Evolutionary conservation across 2,888 invertebrate genomes (phyloP).

Genomic region (Chouioia cunea): DNA sequence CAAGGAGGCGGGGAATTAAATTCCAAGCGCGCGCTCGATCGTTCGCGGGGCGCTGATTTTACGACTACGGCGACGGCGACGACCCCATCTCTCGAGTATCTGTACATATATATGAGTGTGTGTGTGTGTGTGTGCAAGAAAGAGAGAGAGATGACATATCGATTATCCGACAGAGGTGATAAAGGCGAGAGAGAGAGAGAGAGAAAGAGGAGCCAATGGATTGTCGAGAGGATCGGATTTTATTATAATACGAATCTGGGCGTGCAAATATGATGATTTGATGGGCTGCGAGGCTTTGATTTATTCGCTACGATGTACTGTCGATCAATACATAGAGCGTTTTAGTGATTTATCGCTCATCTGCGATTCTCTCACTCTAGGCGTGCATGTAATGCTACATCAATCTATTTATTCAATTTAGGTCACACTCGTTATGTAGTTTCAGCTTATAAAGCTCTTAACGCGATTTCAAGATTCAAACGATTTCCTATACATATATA

Average conservation of each 20-base stretch:
- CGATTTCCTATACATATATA: too few relatives aligned
- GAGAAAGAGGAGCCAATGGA: constrained; percentile 6
- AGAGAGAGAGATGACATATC: constrained; percentile 29
- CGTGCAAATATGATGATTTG: constrained; percentile 21
- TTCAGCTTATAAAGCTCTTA: too few relatives aligned
- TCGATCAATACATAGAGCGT: background rate
- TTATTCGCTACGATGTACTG: constrained; percentile 4
- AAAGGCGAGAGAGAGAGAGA: background rate
- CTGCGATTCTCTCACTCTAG: too few relatives aligned
- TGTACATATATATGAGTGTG: background rate
- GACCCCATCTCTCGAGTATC: background rate
- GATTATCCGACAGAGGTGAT: constrained; percentile 19
- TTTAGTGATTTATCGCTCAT: too few relatives aligned
- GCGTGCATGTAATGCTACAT: too few relatives aligned
- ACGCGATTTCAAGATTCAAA: too few relatives aligned
- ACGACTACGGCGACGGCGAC: background rate
- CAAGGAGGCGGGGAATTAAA: constrained; percentile 20
- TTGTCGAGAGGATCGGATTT: constrained; percentile 25
- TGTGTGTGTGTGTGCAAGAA: constrained; percentile 5
- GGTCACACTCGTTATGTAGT: too few relatives aligned
- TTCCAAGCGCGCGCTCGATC: constrained; percentile 17
- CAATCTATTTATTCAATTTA: too few relatives aligned
- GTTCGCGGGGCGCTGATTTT: constrained; percentile 31
- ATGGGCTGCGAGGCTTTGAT: constrained; percentile 12
- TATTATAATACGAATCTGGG: constrained; percentile 21